Evolutionary conservation across 1,140 invertebrate genomes (phyloP).

Genomic region (Eumaeus atala): DNA sequence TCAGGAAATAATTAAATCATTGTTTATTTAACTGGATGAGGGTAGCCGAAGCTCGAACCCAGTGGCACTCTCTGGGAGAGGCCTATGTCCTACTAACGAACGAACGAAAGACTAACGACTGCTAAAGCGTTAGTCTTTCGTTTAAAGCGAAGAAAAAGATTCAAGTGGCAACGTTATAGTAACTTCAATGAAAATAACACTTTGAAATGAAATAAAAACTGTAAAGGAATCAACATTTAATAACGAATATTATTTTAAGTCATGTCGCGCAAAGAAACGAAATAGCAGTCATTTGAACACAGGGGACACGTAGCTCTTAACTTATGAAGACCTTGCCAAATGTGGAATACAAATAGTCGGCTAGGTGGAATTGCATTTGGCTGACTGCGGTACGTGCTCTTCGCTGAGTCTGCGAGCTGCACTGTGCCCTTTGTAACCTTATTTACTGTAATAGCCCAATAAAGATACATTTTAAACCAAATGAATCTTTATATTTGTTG

Average conservation of each 20-base stretch:
- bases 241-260: background rate
- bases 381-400: background rate
- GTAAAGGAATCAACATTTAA: no score
- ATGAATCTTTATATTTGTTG: background rate
- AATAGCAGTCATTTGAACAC: background rate
- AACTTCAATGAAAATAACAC: background rate
- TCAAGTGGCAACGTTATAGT: no score
- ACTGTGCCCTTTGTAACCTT: background rate
- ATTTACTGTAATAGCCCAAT: background rate
- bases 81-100: no score
- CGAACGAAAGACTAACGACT: no score
- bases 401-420: background rate
- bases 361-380: conserved; percentile 2
- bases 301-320: background rate
- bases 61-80: no score
- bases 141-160: no score
- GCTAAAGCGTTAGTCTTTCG: no score
- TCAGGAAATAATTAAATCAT: no score
- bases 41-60: no score
- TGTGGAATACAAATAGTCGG: background rate
- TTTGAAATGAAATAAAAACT: no score
- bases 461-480: background rate
- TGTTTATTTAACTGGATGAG: no score
- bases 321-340: conserved; percentile 6
- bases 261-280: background rate